Evolutionary conservation across 2,113 vertebrate species (phyloP).

Genomic region (Cacatua alba): DNA sequence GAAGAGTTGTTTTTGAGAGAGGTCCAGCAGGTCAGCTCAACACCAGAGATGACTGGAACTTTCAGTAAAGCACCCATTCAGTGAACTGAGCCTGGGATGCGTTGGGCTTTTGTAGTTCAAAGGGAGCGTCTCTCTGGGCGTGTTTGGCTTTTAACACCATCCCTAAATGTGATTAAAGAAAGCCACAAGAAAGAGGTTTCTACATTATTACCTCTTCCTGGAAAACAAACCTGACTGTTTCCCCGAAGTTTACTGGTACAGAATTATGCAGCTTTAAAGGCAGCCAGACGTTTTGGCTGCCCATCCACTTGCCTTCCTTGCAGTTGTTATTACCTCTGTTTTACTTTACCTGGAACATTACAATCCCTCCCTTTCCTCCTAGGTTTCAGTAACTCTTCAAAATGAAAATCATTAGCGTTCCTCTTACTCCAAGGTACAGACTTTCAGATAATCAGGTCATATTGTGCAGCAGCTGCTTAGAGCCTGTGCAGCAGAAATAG

Average conservation of each 20-base stretch:
- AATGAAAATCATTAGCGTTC: slow-evolving; percentile 14
- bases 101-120: slow-evolving; percentile 28
- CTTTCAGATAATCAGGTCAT: not conserved
- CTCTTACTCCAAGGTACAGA: not conserved
- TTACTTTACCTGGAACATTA: slow-evolving; percentile 70
- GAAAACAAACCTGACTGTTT: slow-evolving; percentile 81
- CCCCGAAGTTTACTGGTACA: slow-evolving; percentile 79
- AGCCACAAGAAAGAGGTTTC: slow-evolving; percentile 85
- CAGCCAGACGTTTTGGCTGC: slow-evolving; percentile 60
- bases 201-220: slow-evolving; percentile 81
- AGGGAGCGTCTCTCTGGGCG: not conserved
- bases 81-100: not conserved
- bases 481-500: not conserved
- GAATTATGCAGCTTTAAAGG: slow-evolving; percentile 56
- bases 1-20: not conserved
- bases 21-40: not conserved
- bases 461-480: not conserved
- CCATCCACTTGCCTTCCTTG: slow-evolving; percentile 26
- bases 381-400: slow-evolving; percentile 45
- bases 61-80: not conserved
- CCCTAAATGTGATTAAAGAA: slow-evolving; percentile 76
- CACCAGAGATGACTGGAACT: not conserved
- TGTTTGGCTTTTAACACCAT: slow-evolving; percentile 53
- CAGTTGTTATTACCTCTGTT: slow-evolving; percentile 58
- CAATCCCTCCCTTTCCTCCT: not conserved